These are phyloP conservation scores for Sebastes minor DNA, from an alignment of 2,797 vertebrate species.

Conservation along the genomic window DNA sequence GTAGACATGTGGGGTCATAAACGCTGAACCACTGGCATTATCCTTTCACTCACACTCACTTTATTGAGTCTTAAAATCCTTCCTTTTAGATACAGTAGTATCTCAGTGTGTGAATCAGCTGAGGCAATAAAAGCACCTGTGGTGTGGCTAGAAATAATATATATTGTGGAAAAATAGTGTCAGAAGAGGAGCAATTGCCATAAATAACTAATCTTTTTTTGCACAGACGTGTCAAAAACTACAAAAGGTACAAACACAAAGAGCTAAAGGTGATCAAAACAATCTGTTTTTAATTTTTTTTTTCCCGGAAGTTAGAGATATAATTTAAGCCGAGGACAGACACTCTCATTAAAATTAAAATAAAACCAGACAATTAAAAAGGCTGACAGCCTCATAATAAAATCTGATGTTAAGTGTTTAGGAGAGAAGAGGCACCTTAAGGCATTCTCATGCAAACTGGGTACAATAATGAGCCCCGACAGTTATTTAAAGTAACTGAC, in stretches of 20 bases:
- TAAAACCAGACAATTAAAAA: background rate
- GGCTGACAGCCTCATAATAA: conserved; percentile 7
- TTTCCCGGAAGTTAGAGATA: background rate
- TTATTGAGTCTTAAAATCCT: background rate
- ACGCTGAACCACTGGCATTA: background rate
- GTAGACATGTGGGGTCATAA: background rate
- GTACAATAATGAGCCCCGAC: conserved; percentile 22
- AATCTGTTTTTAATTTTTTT: background rate
- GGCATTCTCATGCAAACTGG: conserved; percentile 7
- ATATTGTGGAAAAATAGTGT: background rate
- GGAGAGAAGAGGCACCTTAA: conserved; percentile 4
- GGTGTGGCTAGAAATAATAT: background rate
- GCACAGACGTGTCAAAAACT: background rate
- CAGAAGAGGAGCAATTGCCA: background rate
- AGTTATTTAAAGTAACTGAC: conserved; percentile 42
- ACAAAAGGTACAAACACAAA: background rate
- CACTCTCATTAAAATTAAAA: background rate
- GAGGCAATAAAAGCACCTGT: background rate
- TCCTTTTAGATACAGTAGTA: background rate
- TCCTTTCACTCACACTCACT: background rate
- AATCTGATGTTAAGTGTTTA: conserved; percentile 28
- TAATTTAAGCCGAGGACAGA: background rate
- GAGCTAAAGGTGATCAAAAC: background rate
- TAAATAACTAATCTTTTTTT: background rate
- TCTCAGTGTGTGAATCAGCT: background rate